Evolutionary conservation across 2,888 invertebrate species (phyloP).

Genomic region (Pteria penguin): DNA sequence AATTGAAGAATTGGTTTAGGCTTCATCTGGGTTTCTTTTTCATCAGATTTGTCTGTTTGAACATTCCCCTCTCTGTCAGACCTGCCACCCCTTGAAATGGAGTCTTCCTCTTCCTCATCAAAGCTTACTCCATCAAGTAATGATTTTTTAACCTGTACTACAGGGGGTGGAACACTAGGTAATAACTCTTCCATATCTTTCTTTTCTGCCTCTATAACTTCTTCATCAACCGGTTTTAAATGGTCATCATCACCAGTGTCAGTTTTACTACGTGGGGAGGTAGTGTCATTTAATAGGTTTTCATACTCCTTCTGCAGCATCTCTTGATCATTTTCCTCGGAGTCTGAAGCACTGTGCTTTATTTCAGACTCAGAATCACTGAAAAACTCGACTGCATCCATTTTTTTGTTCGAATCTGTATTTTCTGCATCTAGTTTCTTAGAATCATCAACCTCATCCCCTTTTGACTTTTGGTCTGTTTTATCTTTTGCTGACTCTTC

Average conservation of each 20-base stretch:
- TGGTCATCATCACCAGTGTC: too few relatives aligned
- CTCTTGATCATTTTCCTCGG: slow-evolving; percentile 83
- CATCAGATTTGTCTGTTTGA: slow-evolving; percentile 17
- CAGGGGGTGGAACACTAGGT: neutral
- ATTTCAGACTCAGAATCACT: slow-evolving; percentile 78
- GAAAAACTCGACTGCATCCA: slow-evolving; percentile 83
- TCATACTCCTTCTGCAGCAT: slow-evolving; percentile 71
- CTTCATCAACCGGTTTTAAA: too few relatives aligned
- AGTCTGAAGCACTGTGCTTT: slow-evolving; percentile 78
- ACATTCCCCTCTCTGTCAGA: slow-evolving; percentile 30
- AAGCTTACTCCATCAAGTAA: slow-evolving; percentile 21
- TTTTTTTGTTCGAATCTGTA: neutral
- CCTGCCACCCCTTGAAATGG: slow-evolving; percentile 44
- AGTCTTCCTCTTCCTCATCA: slow-evolving; percentile 41
- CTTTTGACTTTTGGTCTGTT: neutral
- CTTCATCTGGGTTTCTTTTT: neutral
- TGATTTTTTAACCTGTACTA: too few relatives aligned
- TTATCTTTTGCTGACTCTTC: slow-evolving; percentile 7
- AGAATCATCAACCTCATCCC: neutral
- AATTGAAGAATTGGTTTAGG: neutral
- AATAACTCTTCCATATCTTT: neutral
- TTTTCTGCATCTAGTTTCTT: neutral
- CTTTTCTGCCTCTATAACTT: too few relatives aligned
- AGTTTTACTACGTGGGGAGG: too few relatives aligned
- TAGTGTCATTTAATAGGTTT: neutral